Conservation (phyloP, 2,888 invertebrate genomes). For the Papilio demoleus region DNA sequence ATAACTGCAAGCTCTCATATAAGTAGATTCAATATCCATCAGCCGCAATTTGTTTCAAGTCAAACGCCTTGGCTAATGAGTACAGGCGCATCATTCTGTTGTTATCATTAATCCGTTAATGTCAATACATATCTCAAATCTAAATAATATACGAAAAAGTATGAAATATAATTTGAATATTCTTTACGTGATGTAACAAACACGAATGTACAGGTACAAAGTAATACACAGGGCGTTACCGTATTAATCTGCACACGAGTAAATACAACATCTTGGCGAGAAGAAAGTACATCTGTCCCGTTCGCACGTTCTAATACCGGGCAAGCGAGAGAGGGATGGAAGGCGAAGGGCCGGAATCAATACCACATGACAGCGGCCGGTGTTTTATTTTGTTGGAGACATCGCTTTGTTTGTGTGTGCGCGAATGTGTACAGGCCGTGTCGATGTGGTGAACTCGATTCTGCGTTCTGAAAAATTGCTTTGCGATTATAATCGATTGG, state of each 20-base stretch:
- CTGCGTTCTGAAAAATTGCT: slow-evolving; percentile 39
- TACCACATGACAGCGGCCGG: slow-evolving; percentile 72
- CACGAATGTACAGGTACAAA: slow-evolving; percentile 19
- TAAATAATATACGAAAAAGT: neutral
- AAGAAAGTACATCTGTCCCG: slow-evolving; percentile 46
- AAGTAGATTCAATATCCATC: neutral
- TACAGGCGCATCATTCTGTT: neutral
- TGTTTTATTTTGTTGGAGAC: slow-evolving; percentile 77
- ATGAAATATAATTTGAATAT: slow-evolving; percentile 25
- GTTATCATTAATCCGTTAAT: neutral
- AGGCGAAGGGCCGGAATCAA: slow-evolving; percentile 72
- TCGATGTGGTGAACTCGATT: slow-evolving; percentile 33
- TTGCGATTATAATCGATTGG: slow-evolving; percentile 38
- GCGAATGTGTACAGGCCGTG: slow-evolving; percentile 20
- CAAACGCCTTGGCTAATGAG: neutral
- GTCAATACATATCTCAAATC: neutral
- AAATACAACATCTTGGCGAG: slow-evolving; percentile 48
- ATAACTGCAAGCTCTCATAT: neutral
- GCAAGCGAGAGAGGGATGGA: slow-evolving; percentile 56
- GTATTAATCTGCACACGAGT: slow-evolving; percentile 51
- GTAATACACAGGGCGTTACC: slow-evolving; percentile 49
- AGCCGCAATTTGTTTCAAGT: neutral
- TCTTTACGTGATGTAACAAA: slow-evolving; percentile 18
- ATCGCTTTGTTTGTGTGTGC: slow-evolving; percentile 49
- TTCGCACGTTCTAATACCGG: slow-evolving; percentile 30